A percentile compares a stretch with the other conserved stretches of the same genome.
These are phyloP conservation scores for Tetraodon nigroviridis DNA, from an alignment of 2,113 vertebrate genomes.

Conservation along the genomic window DNA sequence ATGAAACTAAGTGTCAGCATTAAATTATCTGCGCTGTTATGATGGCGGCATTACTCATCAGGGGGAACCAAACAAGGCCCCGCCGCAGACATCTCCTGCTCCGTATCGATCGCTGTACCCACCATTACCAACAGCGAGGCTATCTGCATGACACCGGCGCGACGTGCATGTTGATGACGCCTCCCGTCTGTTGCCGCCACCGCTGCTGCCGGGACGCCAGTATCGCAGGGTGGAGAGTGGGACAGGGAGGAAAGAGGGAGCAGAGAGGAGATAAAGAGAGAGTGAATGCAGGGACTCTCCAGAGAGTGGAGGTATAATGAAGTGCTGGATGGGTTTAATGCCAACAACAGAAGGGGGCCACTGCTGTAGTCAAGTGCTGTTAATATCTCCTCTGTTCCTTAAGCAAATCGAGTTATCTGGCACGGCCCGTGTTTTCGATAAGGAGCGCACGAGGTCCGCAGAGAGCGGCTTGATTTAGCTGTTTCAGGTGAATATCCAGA, in stretches of 20 bases:
- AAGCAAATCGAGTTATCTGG: slow-evolving; percentile 77
- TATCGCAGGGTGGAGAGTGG: slow-evolving; percentile 44
- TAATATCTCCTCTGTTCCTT: slow-evolving; percentile 72
- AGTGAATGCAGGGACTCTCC: slow-evolving; percentile 73
- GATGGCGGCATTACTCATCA: slow-evolving; percentile 96
- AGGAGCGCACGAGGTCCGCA: slow-evolving; percentile 67
- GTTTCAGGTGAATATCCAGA: slow-evolving; percentile 75
- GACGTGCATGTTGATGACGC: slow-evolving; percentile 82
- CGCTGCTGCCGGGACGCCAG: slow-evolving; percentile 50
- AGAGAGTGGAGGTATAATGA: slow-evolving; percentile 75
- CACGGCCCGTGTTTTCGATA: slow-evolving; percentile 67
- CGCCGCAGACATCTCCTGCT: slow-evolving; percentile 71
- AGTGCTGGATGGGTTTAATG: slow-evolving; percentile 76
- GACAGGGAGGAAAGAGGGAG: slow-evolving; percentile 43
- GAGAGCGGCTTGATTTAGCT: slow-evolving; percentile 74
- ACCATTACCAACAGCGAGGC: slow-evolving; percentile 77
- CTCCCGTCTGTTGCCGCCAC: slow-evolving; percentile 53
- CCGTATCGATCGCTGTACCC: slow-evolving; percentile 80
- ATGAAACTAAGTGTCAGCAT: slow-evolving; percentile 88
- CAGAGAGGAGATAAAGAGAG: slow-evolving; percentile 72
- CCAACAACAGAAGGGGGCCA: slow-evolving; percentile 65
- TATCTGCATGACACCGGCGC: slow-evolving; percentile 84
- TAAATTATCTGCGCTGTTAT: slow-evolving; percentile 93
- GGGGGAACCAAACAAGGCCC: slow-evolving; percentile 71
- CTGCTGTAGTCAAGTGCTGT: slow-evolving; percentile 64